A percentile compares a stretch with the other conserved stretches of the same genome.
Evolutionary conservation across 1,140 invertebrate species (phyloP).

Genomic region (Teleopsis dalmanni): DNA sequence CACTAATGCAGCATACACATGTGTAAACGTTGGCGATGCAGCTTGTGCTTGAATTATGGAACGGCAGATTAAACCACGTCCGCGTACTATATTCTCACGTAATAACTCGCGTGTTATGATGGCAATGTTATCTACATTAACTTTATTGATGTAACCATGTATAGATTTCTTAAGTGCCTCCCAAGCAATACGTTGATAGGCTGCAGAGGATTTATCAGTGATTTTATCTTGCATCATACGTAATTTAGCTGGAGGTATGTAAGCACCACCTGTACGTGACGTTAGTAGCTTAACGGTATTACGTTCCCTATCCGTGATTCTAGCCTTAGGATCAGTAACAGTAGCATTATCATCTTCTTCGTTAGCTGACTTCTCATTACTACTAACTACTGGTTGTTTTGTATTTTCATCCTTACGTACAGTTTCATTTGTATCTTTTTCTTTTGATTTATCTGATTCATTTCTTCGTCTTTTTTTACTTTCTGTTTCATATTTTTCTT

Average conservation of each 20-base stretch:
- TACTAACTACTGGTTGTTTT: neutral
- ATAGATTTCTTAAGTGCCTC: slow-evolving; percentile 99
- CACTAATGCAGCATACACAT: slow-evolving; percentile 92
- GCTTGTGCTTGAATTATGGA: slow-evolving; percentile 96
- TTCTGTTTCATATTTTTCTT: slow-evolving; percentile 23
- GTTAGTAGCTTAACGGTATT: slow-evolving; percentile 63
- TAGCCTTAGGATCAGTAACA: slow-evolving; percentile 29
- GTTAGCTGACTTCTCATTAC: no score
- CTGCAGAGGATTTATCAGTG: slow-evolving; percentile 83
- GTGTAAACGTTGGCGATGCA: slow-evolving; percentile 93
- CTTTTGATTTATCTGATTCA: slow-evolving; percentile 2
- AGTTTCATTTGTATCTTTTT: slow-evolving; percentile 1
- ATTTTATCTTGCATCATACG: slow-evolving; percentile 90
- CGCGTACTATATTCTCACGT: slow-evolving; percentile 92
- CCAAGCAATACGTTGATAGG: slow-evolving; percentile 96
- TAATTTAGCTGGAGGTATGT: slow-evolving; percentile 95
- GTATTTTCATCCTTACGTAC: neutral
- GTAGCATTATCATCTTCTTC: slow-evolving; percentile 34
- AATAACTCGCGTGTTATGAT: slow-evolving; percentile 88
- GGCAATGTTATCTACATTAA: slow-evolving; percentile 92
- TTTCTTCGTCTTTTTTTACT: slow-evolving; percentile 15
- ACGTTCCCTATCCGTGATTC: slow-evolving; percentile 36
- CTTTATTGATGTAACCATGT: slow-evolving; percentile 96
- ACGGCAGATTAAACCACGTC: slow-evolving; percentile 80
- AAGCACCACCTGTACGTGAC: slow-evolving; percentile 88